These are phyloP conservation scores for Acleris sparsana DNA, from an alignment of 2,888 invertebrate species.

Conservation along the genomic window DNA sequence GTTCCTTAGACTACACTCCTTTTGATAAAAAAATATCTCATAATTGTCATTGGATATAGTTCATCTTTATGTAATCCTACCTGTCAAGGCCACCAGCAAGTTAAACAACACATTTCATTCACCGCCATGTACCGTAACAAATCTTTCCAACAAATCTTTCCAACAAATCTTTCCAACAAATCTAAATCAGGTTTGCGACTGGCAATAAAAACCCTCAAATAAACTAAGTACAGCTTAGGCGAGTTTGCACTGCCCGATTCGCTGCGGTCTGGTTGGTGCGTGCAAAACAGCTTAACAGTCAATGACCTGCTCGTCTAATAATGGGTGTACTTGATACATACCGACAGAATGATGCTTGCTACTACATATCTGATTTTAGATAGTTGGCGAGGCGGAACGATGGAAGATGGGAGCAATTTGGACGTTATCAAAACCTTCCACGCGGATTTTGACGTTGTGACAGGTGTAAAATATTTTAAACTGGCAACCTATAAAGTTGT, in stretches of 20 bases:
- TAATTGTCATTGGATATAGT: no score
- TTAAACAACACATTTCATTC: no score
- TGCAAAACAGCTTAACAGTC: slow-evolving; percentile 15
- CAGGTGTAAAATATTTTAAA: no score
- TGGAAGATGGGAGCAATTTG: neutral
- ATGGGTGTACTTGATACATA: neutral
- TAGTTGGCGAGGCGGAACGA: neutral
- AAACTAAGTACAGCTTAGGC: slow-evolving; percentile 5
- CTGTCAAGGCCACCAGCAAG: no score
- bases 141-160: slow-evolving; percentile 7
- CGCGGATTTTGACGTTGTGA: no score
- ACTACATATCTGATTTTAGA: no score
- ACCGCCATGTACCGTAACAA: neutral
- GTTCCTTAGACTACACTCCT: no score
- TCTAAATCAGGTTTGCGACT: slow-evolving; percentile 16
- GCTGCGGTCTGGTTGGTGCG: slow-evolving; percentile 11
- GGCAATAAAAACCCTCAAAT: slow-evolving; percentile 13
- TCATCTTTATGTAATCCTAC: no score
- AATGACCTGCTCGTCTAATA: slow-evolving; percentile 1
- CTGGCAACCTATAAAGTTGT: no score
- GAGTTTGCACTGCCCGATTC: slow-evolving; percentile 9
- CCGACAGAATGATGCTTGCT: no score
- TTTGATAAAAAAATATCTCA: no score
- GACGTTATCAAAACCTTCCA: no score
- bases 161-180: slow-evolving; percentile 4